These are phyloP conservation scores for Cosmopolites sordidus DNA, from an alignment of 2,888 invertebrate species.

Conservation along the genomic window DNA sequence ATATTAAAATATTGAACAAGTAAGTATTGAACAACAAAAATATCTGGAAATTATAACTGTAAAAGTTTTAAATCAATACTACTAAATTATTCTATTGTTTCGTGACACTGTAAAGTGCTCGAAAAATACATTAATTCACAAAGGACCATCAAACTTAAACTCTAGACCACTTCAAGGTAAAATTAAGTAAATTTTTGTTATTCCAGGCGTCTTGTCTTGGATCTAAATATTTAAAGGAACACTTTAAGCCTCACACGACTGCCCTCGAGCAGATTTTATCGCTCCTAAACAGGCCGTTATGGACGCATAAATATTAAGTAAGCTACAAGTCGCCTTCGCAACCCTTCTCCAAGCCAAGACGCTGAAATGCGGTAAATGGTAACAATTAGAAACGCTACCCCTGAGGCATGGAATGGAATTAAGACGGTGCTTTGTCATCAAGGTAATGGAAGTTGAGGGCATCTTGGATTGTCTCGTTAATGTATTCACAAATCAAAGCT, in stretches of 20 bases:
- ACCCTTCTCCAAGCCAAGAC: constrained; percentile 27
- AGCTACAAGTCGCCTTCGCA: constrained; percentile 26
- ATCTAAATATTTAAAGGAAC: constrained; percentile 20
- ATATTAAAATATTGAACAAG: too few relatives aligned
- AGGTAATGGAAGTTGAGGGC: constrained; percentile 47
- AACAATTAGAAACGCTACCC: constrained; percentile 45
- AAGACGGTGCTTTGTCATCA: constrained; percentile 48
- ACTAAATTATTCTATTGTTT: too few relatives aligned
- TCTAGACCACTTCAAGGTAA: constrained; percentile 5
- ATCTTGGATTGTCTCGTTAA: constrained; percentile 47
- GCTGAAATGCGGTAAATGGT: constrained; percentile 41
- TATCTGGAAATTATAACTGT: too few relatives aligned
- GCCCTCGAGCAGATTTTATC: constrained; percentile 33
- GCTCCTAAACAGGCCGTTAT: constrained; percentile 39
- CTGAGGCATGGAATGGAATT: constrained; percentile 42
- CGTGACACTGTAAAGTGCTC: too few relatives aligned
- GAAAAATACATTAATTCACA: too few relatives aligned
- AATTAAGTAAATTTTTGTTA: constrained; percentile 20
- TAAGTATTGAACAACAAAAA: too few relatives aligned
- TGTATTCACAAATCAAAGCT: constrained; percentile 48
- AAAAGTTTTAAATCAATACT: too few relatives aligned
- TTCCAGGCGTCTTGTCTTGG: constrained; percentile 9
- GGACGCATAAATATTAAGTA: constrained; percentile 42
- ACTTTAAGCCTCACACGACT: constrained; percentile 14
- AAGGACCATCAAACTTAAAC: too few relatives aligned